Conservation (phyloP, 1,140 invertebrate genomes). For the Papilio dardanus region DNA sequence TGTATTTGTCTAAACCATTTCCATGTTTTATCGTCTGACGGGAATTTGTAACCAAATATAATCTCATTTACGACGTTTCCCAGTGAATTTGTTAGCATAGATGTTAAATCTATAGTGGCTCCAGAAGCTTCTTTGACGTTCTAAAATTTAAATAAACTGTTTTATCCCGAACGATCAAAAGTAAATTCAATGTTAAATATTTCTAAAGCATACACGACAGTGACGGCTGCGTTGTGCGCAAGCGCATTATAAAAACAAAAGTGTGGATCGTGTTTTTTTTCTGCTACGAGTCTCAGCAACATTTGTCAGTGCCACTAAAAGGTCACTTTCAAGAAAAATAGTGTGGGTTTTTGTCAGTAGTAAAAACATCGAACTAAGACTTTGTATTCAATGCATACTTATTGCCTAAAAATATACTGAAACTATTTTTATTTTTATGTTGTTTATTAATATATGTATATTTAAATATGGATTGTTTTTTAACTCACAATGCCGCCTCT, state of each 20-base stretch:
- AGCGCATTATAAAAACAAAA: conserved; percentile 49
- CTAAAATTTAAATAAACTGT: conserved; percentile 57
- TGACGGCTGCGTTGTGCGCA: conserved; percentile 36
- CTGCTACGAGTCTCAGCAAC: conserved; percentile 46
- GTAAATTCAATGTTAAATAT: conserved; percentile 42
- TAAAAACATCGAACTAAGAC: conserved; percentile 33
- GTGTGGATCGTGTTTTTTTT: conserved; percentile 53
- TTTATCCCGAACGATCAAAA: conserved; percentile 28
- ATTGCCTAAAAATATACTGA: conserved; percentile 5
- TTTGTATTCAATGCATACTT: not conserved
- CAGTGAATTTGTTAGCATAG: conserved; percentile 86
- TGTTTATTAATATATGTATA: no score
- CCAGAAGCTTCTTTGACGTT: conserved; percentile 59
- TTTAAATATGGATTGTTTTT: no score
- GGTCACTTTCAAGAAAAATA: conserved; percentile 66
- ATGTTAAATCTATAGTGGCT: conserved; percentile 55
- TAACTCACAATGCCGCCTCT: no score
- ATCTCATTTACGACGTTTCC: conserved; percentile 90
- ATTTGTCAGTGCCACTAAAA: conserved; percentile 64
- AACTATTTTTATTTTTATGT: no score
- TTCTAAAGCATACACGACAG: conserved; percentile 38
- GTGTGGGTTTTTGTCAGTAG: conserved; percentile 47
- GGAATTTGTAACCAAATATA: conserved; percentile 88
- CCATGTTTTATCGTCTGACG: conserved; percentile 88
- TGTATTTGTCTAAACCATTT: conserved; percentile 88